Percentiles rank a stretch among this genome's conserved stretches.
Evolutionary conservation across 2,113 vertebrate genomes (phyloP).

Genomic region (Catharus fuscescens): DNA sequence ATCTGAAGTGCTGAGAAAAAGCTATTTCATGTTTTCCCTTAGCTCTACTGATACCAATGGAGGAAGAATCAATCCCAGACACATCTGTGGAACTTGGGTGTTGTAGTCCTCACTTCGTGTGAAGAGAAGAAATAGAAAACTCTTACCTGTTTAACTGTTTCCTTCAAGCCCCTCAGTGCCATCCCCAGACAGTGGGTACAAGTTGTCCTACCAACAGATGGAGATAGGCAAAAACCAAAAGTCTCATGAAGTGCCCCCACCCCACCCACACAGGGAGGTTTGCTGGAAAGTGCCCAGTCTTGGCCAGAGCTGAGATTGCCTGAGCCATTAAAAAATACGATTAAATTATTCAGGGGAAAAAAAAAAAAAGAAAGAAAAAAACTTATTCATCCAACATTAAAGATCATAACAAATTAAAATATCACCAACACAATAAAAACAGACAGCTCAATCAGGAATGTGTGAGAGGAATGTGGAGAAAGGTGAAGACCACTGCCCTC

Average conservation of each 20-base stretch:
- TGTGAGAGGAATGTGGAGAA: background rate
- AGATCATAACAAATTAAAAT: background rate
- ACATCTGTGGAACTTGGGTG: background rate
- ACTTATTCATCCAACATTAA: background rate
- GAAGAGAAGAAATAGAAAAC: background rate
- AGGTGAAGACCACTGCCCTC: background rate
- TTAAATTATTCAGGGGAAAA: background rate
- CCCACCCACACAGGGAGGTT: background rate
- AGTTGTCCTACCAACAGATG: conserved; percentile 60
- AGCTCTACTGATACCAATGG: background rate
- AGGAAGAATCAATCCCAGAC: background rate
- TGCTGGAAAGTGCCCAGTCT: background rate
- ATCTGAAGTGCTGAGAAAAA: background rate
- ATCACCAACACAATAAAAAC: background rate
- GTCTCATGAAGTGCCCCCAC: background rate
- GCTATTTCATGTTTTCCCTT: background rate
- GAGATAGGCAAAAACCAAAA: conserved; percentile 35
- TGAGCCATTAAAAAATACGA: background rate
- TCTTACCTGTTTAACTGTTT: conserved; percentile 55
- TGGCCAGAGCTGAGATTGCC: background rate
- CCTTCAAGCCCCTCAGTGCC: conserved; percentile 52
- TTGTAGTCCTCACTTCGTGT: background rate
- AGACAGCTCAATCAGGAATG: background rate
- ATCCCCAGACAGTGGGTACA: conserved; percentile 65
- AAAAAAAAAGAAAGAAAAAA: background rate